A percentile compares a stretch with the other conserved stretches of the same genome.
phyloP scores from a whole-genome alignment of 2,113 vertebrate species.

The Pyrgilauda ruficollis region DNA sequence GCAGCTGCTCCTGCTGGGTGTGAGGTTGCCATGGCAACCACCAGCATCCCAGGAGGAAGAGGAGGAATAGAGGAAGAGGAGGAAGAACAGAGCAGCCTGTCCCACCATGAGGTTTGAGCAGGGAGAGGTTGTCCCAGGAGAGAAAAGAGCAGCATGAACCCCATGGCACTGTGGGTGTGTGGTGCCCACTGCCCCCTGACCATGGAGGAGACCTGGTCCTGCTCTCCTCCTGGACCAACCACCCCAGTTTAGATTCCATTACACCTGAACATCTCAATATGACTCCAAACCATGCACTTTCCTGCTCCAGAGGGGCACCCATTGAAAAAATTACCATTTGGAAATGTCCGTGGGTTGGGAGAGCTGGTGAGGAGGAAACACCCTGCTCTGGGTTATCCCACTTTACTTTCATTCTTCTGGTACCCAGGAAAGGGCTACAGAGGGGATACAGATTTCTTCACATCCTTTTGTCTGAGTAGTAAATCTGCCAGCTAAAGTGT shows the following conservation, averaged over 20 bases:
- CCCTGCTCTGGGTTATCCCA: neutral
- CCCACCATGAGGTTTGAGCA: neutral
- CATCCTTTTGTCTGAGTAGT: neutral
- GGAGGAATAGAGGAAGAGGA: neutral
- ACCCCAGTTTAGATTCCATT: neutral
- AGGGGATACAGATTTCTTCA: neutral
- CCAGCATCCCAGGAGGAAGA: neutral
- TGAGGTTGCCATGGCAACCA: neutral
- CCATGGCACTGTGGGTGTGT: fast-evolving
- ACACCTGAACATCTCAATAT: neutral
- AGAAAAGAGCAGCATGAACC: neutral
- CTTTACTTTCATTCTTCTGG: neutral
- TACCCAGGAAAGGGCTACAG: neutral
- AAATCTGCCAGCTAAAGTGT: neutral
- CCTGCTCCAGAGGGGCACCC: neutral
- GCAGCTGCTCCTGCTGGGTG: neutral
- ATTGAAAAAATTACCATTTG: neutral
- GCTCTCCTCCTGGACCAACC: neutral
- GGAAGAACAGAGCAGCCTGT: neutral
- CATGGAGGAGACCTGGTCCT: fast-evolving
- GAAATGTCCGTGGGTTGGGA: fast-evolving
- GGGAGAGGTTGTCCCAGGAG: neutral
- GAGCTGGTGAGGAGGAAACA: neutral
- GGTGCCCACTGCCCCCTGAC: neutral
- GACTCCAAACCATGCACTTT: neutral